Evolutionary conservation across 2,797 vertebrate genomes (phyloP).

Genomic region (Lithobates pipiens): DNA sequence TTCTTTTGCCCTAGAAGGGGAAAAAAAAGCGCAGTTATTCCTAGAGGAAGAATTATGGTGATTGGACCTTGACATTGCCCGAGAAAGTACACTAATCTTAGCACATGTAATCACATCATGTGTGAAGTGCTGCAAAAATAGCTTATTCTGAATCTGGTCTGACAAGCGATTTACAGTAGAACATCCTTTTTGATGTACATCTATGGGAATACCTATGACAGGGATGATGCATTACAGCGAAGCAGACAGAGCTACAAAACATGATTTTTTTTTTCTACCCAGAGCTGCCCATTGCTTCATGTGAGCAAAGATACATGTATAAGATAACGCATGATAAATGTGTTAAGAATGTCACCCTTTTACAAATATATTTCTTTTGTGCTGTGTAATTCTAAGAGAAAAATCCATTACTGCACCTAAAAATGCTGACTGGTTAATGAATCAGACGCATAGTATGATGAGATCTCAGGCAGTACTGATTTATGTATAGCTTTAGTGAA

Average conservation of each 20-base stretch:
- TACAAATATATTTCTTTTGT: slow-evolving; percentile 27
- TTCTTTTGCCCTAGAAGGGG: not conserved
- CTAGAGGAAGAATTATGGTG: not conserved
- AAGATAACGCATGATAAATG: slow-evolving; percentile 37
- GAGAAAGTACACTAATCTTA: slow-evolving; percentile 1
- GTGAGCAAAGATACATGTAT: slow-evolving; percentile 12
- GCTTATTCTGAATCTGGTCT: slow-evolving; percentile 3
- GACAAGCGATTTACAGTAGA: not conserved
- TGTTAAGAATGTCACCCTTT: not conserved
- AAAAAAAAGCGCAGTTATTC: not conserved
- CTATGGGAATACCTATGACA: slow-evolving; percentile 9
- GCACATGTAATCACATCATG: slow-evolving; percentile 12
- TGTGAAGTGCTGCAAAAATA: not conserved
- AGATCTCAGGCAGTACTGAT: slow-evolving; percentile 13
- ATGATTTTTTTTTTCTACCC: not conserved
- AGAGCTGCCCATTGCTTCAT: slow-evolving; percentile 8
- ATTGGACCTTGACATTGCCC: not conserved
- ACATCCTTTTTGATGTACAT: not conserved
- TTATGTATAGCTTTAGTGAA: slow-evolving; percentile 22
- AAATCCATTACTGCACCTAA: slow-evolving; percentile 23
- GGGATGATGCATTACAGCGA: not conserved
- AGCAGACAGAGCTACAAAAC: not conserved
- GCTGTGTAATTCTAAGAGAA: not conserved
- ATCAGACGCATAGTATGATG: slow-evolving; percentile 15
- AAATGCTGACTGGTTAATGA: slow-evolving; percentile 22